A percentile compares a stretch with the other conserved stretches of the same genome.
Evolutionary conservation across 1,140 invertebrate species (phyloP).

Genomic region (Drosophila quadrilineata): DNA sequence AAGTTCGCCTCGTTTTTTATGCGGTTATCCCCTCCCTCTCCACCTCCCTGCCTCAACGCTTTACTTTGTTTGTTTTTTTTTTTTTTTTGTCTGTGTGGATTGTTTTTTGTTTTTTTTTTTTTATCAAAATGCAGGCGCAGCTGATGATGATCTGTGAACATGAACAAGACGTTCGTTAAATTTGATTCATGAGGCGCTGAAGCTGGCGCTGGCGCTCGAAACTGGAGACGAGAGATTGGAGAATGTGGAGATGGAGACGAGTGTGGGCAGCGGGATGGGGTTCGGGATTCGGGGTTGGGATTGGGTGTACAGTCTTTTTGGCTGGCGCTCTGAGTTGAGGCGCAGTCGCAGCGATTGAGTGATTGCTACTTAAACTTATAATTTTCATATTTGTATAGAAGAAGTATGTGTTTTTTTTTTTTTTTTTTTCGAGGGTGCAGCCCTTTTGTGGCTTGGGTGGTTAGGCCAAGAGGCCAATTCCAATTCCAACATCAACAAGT

Average conservation of each 20-base stretch:
- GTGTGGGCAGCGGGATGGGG: no score
- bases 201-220: slow-evolving; percentile 11
- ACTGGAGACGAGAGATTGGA: slow-evolving; percentile 18
- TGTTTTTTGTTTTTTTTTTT: slow-evolving; percentile 59
- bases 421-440: slow-evolving; percentile 38
- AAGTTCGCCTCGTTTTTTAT: no score
- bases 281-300: not conserved
- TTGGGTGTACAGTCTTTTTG: not conserved
- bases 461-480: no score
- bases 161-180: slow-evolving; percentile 81
- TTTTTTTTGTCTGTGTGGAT: no score
- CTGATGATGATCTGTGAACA: slow-evolving; percentile 80
- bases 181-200: slow-evolving; percentile 78
- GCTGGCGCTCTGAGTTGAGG: slow-evolving; percentile 24
- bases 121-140: slow-evolving; percentile 79
- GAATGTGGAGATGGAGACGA: no score
- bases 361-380: slow-evolving; percentile 81
- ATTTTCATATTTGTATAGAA: slow-evolving; percentile 81
- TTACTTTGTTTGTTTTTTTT: no score
- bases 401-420: slow-evolving; percentile 40
- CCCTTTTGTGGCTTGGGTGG: slow-evolving; percentile 57
- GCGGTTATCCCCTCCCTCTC: no score
- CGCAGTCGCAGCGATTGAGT: slow-evolving; percentile 77
- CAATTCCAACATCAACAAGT: slow-evolving; percentile 20
- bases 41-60: no score